Evolutionary conservation across 1,140 invertebrate genomes (phyloP).

Genomic region (Hyphantria cunea): DNA sequence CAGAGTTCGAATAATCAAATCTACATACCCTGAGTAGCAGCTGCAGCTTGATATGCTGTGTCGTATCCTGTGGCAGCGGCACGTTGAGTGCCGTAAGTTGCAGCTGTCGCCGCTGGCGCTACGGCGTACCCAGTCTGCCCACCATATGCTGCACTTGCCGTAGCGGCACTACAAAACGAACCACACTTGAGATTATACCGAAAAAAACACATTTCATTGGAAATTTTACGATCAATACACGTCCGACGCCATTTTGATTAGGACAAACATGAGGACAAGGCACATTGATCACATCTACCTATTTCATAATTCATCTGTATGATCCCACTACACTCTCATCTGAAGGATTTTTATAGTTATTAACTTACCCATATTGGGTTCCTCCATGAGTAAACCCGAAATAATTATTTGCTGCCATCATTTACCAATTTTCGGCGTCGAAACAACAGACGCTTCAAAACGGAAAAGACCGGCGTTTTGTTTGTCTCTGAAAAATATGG

Average conservation of each 20-base stretch:
- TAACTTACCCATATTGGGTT: constrained; percentile 92
- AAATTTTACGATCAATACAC: constrained; percentile 68
- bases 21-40: constrained; percentile 86
- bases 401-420: constrained; percentile 96
- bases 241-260: constrained; percentile 76
- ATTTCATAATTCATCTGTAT: constrained; percentile 21
- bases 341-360: neutral
- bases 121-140: constrained; percentile 92
- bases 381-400: constrained; percentile 95
- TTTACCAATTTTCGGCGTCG: constrained; percentile 74
- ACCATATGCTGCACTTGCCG: constrained; percentile 88
- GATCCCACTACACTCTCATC: no score
- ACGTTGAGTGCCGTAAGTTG: constrained; percentile 89
- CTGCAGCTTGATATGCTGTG: constrained; percentile 88
- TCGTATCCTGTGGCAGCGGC: constrained; percentile 89
- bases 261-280: constrained; percentile 63
- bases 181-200: constrained; percentile 32
- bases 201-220: constrained; percentile 33
- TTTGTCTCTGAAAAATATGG: constrained; percentile 72
- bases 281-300: constrained; percentile 34
- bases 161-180: constrained; percentile 79
- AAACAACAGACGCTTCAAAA: constrained; percentile 70
- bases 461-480: constrained; percentile 74
- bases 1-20: neutral
- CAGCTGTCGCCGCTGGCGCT: constrained; percentile 88